Percentiles rank a stretch among this genome's conserved stretches.
phyloP scores from a whole-genome alignment of 2,888 invertebrate species.

The Orthosia gothica region DNA sequence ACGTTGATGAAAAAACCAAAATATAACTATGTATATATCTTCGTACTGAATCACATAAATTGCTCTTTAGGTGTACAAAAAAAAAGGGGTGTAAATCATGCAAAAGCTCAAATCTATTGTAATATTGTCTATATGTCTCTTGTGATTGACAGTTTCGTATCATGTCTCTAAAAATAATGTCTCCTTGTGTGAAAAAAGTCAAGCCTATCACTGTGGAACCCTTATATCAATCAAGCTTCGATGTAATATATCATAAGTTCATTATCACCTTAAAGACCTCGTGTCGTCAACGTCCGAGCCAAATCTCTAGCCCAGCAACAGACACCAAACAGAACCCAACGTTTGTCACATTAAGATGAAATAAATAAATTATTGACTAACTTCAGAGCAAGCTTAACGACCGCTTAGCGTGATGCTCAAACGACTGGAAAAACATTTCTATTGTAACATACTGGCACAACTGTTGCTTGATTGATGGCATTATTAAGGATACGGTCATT shows the following conservation, averaged over 20 bases:
- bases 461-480: slow-evolving; percentile 49
- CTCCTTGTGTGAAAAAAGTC: neutral
- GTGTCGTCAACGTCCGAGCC: neutral
- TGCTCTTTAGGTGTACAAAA: too few species aligned
- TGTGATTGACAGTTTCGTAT: neutral
- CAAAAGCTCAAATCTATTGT: too few species aligned
- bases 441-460: slow-evolving; percentile 35
- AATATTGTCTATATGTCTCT: too few species aligned
- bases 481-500: slow-evolving; percentile 47
- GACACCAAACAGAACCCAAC: slow-evolving; percentile 5
- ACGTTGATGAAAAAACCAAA: slow-evolving; percentile 39
- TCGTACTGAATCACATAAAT: slow-evolving; percentile 10
- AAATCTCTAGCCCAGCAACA: slow-evolving; percentile 1
- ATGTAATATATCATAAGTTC: neutral
- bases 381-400: slow-evolving; percentile 28
- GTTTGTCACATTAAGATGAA: slow-evolving; percentile 6
- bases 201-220: neutral
- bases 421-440: slow-evolving; percentile 50
- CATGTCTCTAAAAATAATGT: neutral
- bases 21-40: slow-evolving; percentile 36
- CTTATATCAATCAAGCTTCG: too few species aligned
- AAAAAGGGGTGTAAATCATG: neutral
- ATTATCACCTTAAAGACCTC: neutral
- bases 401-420: slow-evolving; percentile 38
- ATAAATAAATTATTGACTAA: neutral